phyloP scores from a whole-genome alignment of 2,113 vertebrate genomes.

The Neolamprologus devosi region DNA sequence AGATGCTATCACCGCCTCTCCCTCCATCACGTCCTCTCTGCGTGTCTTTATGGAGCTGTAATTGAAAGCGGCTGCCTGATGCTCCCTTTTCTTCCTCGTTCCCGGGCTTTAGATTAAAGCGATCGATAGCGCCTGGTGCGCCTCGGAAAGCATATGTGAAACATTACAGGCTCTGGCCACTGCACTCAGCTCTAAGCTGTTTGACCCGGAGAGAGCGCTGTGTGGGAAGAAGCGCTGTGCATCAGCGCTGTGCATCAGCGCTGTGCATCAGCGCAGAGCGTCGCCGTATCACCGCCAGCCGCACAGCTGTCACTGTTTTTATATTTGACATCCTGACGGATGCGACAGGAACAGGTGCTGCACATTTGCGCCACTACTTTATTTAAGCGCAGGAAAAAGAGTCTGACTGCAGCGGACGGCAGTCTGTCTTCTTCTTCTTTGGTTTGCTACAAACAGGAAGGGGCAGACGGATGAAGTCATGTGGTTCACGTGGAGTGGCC shows the following conservation, averaged over 20 bases:
- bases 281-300: constrained; percentile 45
- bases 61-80: constrained; percentile 43
- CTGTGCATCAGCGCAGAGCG: constrained; percentile 4
- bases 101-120: constrained; percentile 24
- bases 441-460: constrained; percentile 47
- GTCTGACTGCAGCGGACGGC: constrained; percentile 20
- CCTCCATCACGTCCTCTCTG: constrained; percentile 33
- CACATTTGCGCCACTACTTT: constrained; percentile 58
- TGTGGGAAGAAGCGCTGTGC: constrained; percentile 5
- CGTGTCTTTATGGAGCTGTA: constrained; percentile 16
- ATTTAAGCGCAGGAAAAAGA: not conserved
- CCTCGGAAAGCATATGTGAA: constrained; percentile 45
- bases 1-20: not conserved
- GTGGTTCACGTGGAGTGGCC: constrained; percentile 35
- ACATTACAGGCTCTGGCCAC: constrained; percentile 34
- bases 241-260: constrained; percentile 38
- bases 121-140: constrained; percentile 19
- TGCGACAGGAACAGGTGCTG: constrained; percentile 67
- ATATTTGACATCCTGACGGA: constrained; percentile 58
- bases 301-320: constrained; percentile 72
- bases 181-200: constrained; percentile 23
- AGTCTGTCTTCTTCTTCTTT: constrained; percentile 1
- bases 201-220: constrained; percentile 18
- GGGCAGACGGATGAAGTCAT: constrained; percentile 14
- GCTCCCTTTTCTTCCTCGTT: not conserved